Conservation (phyloP, 2,113 vertebrate species). For the Hemichromis elongatus region DNA sequence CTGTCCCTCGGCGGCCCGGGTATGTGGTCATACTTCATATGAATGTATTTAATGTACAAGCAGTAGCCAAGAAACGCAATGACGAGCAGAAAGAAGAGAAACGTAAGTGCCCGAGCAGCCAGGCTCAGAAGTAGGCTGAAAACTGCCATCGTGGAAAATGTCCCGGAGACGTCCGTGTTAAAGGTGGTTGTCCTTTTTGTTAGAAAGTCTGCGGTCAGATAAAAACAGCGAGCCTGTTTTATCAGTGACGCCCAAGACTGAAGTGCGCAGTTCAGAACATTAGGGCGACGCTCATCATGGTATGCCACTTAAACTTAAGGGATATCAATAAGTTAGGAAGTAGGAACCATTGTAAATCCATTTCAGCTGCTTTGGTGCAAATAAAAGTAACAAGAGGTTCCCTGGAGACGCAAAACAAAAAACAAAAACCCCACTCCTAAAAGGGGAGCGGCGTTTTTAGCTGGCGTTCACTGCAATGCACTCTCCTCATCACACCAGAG, state of each 20-base stretch:
- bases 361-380: neutral
- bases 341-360: neutral
- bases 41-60: conserved; percentile 12
- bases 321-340: neutral
- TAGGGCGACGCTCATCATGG: neutral
- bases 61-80: neutral
- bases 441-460: neutral
- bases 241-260: neutral
- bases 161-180: too few relatives aligned
- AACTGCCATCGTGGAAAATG: neutral
- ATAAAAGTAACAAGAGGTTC: neutral
- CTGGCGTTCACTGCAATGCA: too few relatives aligned
- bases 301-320: neutral
- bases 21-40: conserved; percentile 49
- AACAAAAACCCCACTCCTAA: neutral
- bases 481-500: neutral
- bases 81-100: neutral
- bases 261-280: neutral
- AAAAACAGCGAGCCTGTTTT: neutral
- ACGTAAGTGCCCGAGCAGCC: neutral
- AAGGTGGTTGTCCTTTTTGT: neutral
- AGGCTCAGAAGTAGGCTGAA: neutral
- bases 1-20: conserved; percentile 44
- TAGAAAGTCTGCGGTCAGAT: neutral
- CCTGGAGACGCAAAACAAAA: neutral